Evolutionary conservation across 2,888 invertebrate genomes (phyloP).

Genomic region (Amiota minor): DNA sequence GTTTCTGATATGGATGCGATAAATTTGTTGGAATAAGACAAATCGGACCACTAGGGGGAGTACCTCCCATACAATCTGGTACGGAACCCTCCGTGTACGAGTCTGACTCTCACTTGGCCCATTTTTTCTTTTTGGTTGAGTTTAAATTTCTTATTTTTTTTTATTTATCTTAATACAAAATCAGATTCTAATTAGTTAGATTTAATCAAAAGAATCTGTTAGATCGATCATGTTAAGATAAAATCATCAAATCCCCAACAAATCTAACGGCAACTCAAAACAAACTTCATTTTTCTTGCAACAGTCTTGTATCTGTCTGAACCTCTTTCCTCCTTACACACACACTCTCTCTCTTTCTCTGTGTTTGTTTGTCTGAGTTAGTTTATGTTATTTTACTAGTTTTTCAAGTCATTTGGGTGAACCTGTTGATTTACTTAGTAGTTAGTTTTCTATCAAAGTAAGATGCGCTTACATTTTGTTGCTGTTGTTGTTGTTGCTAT

Average conservation of each 20-base stretch:
- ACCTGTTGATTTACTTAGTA: not conserved
- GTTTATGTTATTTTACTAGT: not conserved
- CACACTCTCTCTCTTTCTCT: too few species aligned
- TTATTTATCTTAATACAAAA: not conserved
- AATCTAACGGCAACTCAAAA: slow-evolving; percentile 3
- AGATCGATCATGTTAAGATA: slow-evolving; percentile 1
- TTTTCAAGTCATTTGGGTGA: slow-evolving; percentile 3
- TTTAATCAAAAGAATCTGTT: slow-evolving; percentile 11
- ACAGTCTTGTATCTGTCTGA: not conserved
- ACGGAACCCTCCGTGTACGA: too few species aligned
- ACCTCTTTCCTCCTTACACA: not conserved
- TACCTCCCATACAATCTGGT: too few species aligned
- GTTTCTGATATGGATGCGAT: too few species aligned
- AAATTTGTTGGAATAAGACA: too few species aligned
- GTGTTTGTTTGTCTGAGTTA: too few species aligned
- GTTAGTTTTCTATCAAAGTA: not conserved
- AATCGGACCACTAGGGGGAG: too few species aligned
- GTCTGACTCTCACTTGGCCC: too few species aligned
- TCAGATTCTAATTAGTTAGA: slow-evolving; percentile 5
- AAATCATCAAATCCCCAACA: not conserved
- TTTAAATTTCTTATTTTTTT: not conserved
- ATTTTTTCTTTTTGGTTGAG: too few species aligned
- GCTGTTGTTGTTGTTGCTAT: slow-evolving; percentile 25
- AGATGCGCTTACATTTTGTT: not conserved
- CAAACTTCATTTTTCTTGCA: slow-evolving; percentile 7